Percentiles rank a stretch among this genome's conserved stretches.
These are phyloP conservation scores for Scaptomyza flava DNA, from an alignment of 2,888 invertebrate genomes.

Conservation along the genomic window DNA sequence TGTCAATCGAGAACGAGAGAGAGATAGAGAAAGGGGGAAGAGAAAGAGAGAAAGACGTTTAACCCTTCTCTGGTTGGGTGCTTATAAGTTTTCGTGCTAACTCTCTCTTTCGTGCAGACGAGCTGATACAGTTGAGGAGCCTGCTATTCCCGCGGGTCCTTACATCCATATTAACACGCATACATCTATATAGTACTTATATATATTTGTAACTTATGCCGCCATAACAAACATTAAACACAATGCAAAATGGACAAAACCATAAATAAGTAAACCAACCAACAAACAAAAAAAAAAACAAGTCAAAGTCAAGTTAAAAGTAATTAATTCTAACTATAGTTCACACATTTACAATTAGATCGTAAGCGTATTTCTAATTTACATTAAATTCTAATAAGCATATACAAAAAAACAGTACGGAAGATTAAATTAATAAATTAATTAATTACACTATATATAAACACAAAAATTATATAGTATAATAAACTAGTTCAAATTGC, in stretches of 20 bases:
- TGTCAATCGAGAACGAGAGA: conserved; percentile 1
- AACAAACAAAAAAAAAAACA: too few species aligned
- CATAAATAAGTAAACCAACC: conserved; percentile 1
- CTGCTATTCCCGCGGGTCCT: conserved; percentile 6
- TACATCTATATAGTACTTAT: background rate
- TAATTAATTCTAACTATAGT: conserved; percentile 34
- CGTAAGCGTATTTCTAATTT: conserved; percentile 53
- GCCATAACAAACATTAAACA: conserved; percentile 24
- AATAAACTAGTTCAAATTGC: conserved; percentile 44
- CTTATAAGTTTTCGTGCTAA: background rate
- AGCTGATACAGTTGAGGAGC: conserved; percentile 28
- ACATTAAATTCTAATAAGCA: conserved; percentile 48
- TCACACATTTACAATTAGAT: conserved; percentile 51
- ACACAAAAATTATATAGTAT: background rate
- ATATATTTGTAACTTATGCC: conserved; percentile 31
- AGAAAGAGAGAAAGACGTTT: too few species aligned
- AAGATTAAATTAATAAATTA: conserved; percentile 36
- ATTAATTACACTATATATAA: background rate
- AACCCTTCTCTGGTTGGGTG: conserved; percentile 19
- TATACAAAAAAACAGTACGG: conserved; percentile 35
- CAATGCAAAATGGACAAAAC: conserved; percentile 3
- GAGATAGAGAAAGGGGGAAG: too few species aligned
- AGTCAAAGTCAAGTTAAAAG: background rate
- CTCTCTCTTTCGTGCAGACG: conserved; percentile 8
- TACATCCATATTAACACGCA: conserved; percentile 7